A percentile compares a stretch with the other conserved stretches of the same genome.
phyloP scores from a whole-genome alignment of 2,797 vertebrate species.

The Propithecus perrieri region DNA sequence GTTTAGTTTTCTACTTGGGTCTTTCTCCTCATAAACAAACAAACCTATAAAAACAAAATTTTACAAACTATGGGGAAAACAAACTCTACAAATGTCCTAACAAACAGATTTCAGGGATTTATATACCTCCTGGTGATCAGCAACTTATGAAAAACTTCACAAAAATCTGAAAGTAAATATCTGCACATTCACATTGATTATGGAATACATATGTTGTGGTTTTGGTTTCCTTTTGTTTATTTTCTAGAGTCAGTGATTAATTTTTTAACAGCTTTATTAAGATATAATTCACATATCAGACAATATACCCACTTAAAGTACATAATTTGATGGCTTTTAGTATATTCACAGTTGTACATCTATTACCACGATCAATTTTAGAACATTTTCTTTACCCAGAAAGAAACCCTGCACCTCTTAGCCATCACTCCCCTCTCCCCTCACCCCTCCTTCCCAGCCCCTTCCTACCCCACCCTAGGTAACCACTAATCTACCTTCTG shows the following conservation, averaged over 20 bases:
- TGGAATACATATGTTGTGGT: not conserved
- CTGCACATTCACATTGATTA: slow-evolving; percentile 36
- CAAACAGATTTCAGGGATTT: slow-evolving; percentile 17
- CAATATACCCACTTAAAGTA: not conserved
- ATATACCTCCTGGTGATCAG: slow-evolving; percentile 31
- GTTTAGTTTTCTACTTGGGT: slow-evolving; percentile 40
- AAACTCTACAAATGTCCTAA: slow-evolving; percentile 31
- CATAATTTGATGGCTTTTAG: not conserved
- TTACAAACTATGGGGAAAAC: not conserved
- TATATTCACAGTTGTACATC: not conserved
- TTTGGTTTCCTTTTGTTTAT: not conserved
- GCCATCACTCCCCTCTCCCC: no score
- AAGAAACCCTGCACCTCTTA: not conserved
- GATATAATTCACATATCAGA: not conserved
- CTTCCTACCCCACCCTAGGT: not conserved
- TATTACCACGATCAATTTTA: not conserved
- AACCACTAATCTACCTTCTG: not conserved
- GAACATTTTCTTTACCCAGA: not conserved
- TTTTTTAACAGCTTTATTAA: not conserved
- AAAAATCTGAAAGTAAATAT: slow-evolving; percentile 54
- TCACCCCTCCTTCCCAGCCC: not conserved
- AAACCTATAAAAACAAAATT: slow-evolving; percentile 53
- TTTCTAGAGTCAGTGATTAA: not conserved
- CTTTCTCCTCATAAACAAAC: slow-evolving; percentile 54
- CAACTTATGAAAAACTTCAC: slow-evolving; percentile 48